Conservation (phyloP, 30 jellyfish, hydroid and myxozoan species). For the Mastigias papua region DNA sequence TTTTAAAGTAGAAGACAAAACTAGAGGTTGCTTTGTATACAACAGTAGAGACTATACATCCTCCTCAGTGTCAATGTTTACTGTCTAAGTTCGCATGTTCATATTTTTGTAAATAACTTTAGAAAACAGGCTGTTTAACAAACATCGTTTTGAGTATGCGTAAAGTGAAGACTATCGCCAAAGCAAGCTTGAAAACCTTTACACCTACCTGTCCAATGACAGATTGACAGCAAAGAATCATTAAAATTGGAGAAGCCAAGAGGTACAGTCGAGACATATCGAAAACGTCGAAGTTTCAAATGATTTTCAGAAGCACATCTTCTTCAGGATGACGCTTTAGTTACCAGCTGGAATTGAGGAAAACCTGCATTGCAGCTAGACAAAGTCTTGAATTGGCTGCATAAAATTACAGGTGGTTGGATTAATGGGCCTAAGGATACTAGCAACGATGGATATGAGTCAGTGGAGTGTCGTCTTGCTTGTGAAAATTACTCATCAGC, state of each 20-base stretch:
- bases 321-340: constrained; percentile 1
- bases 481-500: background rate
- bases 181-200: background rate
- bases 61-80: background rate
- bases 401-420: background rate
- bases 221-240: background rate
- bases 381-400: background rate
- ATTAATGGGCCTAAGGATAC: background rate
- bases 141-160: background rate
- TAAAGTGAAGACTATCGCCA: background rate
- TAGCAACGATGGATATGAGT: constrained; percentile 11
- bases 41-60: background rate
- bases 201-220: background rate
- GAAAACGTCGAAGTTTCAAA: background rate
- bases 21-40: background rate
- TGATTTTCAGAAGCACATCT: background rate
- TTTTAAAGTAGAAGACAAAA: no score
- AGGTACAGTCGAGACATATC: background rate
- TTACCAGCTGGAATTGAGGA: background rate
- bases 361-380: constrained; percentile 7
- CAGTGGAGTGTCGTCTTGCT: background rate
- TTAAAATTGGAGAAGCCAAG: background rate
- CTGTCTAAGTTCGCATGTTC: no score
- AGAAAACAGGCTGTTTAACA: background rate
- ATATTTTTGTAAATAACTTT: no score